A percentile compares a stretch with the other conserved stretches of the same genome.
Evolutionary conservation across 2,888 invertebrate genomes (phyloP).

Genomic region (Cylloceria caligata): DNA sequence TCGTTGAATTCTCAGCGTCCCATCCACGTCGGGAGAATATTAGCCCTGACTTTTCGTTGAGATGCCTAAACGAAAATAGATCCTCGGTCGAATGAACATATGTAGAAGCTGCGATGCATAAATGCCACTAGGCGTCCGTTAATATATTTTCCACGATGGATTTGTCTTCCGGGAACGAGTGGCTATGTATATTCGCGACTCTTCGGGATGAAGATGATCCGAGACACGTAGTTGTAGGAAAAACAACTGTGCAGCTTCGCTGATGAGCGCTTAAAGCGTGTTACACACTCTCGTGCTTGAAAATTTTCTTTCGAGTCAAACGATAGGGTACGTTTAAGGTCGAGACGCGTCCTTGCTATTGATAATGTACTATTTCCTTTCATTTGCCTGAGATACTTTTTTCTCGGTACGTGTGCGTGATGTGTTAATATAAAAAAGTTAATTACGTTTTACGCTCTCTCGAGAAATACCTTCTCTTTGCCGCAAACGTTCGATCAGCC

Average conservation of each 20-base stretch:
- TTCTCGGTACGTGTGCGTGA: not conserved
- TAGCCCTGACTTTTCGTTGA: constrained; percentile 20
- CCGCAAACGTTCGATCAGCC: constrained; percentile 40
- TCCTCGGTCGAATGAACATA: not conserved
- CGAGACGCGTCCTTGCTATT: constrained; percentile 14
- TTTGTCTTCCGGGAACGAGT: constrained; percentile 29
- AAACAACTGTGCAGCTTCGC: constrained; percentile 1
- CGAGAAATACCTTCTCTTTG: constrained; percentile 11
- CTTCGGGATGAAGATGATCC: not conserved
- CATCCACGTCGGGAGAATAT: constrained; percentile 16
- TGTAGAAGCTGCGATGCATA: not conserved
- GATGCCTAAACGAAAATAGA: constrained; percentile 38
- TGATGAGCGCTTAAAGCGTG: constrained; percentile 14
- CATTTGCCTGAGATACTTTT: not conserved
- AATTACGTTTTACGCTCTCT: constrained; percentile 32
- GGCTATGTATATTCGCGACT: constrained; percentile 3
- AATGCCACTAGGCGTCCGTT: constrained; percentile 2
- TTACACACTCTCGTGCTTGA: constrained; percentile 14
- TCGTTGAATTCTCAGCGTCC: not conserved
- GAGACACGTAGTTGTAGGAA: not conserved
- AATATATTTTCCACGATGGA: constrained; percentile 26
- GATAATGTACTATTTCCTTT: constrained; percentile 12
- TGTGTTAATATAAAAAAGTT: not conserved
- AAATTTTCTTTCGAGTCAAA: constrained; percentile 9
- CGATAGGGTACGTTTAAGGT: constrained; percentile 32